Evolutionary conservation across 2,888 invertebrate genomes (phyloP).

Genomic region (Pollenia amentaria): DNA sequence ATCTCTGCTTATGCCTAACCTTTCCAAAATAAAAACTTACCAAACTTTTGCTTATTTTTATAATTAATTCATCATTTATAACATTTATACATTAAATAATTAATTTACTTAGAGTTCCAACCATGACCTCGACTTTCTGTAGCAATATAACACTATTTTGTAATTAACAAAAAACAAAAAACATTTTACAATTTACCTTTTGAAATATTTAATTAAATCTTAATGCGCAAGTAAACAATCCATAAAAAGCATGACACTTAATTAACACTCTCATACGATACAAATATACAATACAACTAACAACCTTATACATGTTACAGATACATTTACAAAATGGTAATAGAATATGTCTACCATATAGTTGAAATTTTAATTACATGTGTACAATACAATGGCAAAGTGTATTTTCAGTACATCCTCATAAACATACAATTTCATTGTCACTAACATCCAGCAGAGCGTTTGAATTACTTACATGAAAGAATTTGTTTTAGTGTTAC

Average conservation of each 20-base stretch:
- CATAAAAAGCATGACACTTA: conserved; percentile 69
- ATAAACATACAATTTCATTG: conserved; percentile 66
- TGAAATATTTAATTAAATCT: conserved; percentile 71
- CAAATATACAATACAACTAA: conserved; percentile 38
- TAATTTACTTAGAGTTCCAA: background rate
- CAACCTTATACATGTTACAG: background rate
- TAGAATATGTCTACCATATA: conserved; percentile 5
- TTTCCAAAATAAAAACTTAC: too few relatives aligned
- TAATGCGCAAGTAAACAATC: conserved; percentile 69
- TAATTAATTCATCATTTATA: too few relatives aligned
- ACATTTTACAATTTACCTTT: conserved; percentile 56
- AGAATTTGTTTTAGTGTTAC: background rate
- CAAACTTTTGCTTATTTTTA: too few relatives aligned
- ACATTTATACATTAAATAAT: background rate
- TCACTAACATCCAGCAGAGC: conserved; percentile 43
- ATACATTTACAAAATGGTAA: background rate
- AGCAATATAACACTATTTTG: conserved; percentile 1
- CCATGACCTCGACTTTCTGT: conserved; percentile 53
- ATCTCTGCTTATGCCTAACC: too few relatives aligned
- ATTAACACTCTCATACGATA: conserved; percentile 68
- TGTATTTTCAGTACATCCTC: conserved; percentile 29
- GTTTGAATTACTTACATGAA: conserved; percentile 11
- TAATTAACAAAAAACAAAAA: background rate
- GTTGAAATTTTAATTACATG: conserved; percentile 45
- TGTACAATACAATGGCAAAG: conserved; percentile 25